These are phyloP conservation scores for Heliconius erato DNA, from an alignment of 2,888 invertebrate species.

Conservation along the genomic window DNA sequence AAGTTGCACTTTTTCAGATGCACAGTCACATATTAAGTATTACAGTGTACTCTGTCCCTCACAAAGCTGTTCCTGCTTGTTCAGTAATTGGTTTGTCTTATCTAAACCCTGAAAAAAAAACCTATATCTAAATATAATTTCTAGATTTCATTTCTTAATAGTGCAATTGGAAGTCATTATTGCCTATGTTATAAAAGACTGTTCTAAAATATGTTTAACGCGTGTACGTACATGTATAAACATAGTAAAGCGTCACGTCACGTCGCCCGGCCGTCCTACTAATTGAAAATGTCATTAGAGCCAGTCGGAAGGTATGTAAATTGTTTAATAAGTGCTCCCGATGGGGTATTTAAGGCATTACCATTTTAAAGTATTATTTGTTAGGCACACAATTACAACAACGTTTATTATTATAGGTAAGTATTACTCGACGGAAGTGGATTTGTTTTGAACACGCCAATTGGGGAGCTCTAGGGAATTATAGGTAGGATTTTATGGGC, in stretches of 20 bases:
- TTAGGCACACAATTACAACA: slow-evolving; percentile 78
- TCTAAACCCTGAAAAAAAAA: background rate
- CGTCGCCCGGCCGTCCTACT: slow-evolving; percentile 29
- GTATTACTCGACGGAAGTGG: slow-evolving; percentile 26
- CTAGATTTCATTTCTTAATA: background rate
- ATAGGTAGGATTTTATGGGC: background rate
- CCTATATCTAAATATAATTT: background rate
- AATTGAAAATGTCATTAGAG: slow-evolving; percentile 44
- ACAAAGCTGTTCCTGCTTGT: too few relatives aligned
- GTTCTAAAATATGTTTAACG: background rate
- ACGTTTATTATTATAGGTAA: slow-evolving; percentile 54
- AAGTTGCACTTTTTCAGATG: too few relatives aligned
- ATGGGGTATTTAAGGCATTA: slow-evolving; percentile 78
- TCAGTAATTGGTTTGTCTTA: too few relatives aligned
- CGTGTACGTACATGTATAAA: background rate
- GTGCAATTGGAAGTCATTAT: background rate
- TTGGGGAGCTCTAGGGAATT: background rate
- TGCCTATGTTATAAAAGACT: background rate
- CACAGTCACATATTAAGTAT: too few relatives aligned
- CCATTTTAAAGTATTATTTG: slow-evolving; percentile 79
- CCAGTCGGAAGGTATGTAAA: slow-evolving; percentile 73
- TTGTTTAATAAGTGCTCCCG: slow-evolving; percentile 76
- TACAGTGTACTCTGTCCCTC: too few relatives aligned
- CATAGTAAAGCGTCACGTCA: background rate
- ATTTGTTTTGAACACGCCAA: slow-evolving; percentile 33